Conservation (phyloP, 1,140 invertebrate species). For the Aphidius gifuensis region DNA sequence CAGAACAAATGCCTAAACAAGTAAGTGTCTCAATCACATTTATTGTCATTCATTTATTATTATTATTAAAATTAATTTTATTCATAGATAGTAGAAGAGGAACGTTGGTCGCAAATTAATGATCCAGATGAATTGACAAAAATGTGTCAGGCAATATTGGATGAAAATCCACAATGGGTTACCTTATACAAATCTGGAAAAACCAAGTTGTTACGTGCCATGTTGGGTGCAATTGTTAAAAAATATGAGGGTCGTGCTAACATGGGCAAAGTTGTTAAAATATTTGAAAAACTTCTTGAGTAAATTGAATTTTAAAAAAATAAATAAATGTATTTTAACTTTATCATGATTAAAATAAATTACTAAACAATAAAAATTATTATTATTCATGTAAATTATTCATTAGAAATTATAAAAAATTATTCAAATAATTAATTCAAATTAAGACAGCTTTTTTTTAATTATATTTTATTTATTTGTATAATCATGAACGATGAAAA, state of each 20-base stretch:
- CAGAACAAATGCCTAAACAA: conserved; percentile 44
- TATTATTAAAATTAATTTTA: conserved; percentile 22
- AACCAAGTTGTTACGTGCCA: conserved; percentile 63
- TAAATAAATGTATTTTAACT: neutral
- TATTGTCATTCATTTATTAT: neutral
- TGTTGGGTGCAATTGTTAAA: conserved; percentile 61
- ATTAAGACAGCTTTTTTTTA: neutral
- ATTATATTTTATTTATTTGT: conserved; percentile 29
- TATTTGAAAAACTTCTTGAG: conserved; percentile 62
- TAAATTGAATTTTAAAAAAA: conserved; percentile 30
- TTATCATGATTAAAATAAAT: conserved; percentile 14
- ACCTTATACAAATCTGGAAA: conserved; percentile 69
- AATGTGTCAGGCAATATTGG: conserved; percentile 62
- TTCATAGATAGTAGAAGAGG: conserved; percentile 61
- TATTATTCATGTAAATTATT: conserved; percentile 12
- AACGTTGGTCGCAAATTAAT: conserved; percentile 64
- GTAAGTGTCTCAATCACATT: conserved; percentile 37
- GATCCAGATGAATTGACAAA: conserved; percentile 60
- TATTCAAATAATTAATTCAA: too few relatives aligned
- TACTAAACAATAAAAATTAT: conserved; percentile 11
- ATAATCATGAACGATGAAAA: conserved; percentile 26
- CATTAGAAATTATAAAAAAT: neutral
- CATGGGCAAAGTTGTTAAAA: conserved; percentile 61
- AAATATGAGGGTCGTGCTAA: conserved; percentile 63
- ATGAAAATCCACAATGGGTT: conserved; percentile 67